Conservation (phyloP, 2,797 vertebrate genomes). For the Peromyscus eremicus region DNA sequence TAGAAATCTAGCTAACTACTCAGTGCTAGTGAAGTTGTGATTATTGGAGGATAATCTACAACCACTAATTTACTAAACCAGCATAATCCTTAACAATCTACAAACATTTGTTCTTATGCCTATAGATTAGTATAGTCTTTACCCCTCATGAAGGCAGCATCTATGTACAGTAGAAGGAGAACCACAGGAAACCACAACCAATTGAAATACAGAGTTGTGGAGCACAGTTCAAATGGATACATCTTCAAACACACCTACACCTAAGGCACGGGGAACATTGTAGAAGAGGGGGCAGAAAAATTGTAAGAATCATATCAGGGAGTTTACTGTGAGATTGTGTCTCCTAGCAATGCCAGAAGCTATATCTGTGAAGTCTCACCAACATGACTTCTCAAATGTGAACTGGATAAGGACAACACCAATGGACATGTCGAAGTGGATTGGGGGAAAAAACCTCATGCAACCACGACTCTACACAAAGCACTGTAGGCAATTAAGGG, state of each 20-base stretch:
- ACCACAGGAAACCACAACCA: not conserved
- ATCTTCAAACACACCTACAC: not conserved
- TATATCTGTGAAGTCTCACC: not conserved
- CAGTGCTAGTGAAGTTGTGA: not conserved
- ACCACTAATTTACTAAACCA: not conserved
- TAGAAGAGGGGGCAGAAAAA: not conserved
- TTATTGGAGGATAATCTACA: not conserved
- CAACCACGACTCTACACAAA: not conserved
- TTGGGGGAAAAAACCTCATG: not conserved
- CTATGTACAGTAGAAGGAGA: not conserved
- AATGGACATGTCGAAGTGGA: not conserved
- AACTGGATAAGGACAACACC: not conserved
- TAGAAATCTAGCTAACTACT: not conserved
- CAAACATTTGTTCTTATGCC: not conserved
- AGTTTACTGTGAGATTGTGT: not conserved
- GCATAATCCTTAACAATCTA: not conserved
- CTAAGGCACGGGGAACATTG: not conserved
- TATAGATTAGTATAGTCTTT: not conserved
- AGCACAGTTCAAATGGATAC: not conserved
- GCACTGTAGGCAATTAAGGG: not conserved
- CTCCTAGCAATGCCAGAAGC: not conserved
- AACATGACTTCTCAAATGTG: not conserved
- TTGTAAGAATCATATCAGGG: not conserved
- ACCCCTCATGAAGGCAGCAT: not conserved
- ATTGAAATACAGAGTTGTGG: not conserved